phyloP scores from a whole-genome alignment of 2,113 vertebrate genomes.

The Helogale parvula region DNA sequence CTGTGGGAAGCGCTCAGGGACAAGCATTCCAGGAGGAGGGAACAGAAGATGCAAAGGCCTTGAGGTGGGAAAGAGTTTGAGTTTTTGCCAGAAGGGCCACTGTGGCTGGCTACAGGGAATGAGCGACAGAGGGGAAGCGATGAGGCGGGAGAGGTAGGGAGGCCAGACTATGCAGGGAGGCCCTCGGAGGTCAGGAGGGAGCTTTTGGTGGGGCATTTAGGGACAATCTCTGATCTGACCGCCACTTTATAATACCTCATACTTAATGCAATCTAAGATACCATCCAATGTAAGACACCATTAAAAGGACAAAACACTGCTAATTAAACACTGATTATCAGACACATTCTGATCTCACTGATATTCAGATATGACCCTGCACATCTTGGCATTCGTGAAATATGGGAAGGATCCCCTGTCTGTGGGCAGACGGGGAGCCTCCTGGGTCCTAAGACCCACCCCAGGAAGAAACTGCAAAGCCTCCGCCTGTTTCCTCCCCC shows the following conservation, averaged over 20 bases:
- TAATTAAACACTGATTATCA: background rate
- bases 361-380: background rate
- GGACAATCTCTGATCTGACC: background rate
- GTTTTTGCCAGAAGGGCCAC: background rate
- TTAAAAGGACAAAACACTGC: background rate
- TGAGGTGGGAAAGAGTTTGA: background rate
- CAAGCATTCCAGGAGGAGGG: background rate
- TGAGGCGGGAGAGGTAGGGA: background rate
- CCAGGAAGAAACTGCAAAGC: background rate
- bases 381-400: background rate
- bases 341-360: background rate
- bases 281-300: background rate
- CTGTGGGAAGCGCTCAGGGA: background rate
- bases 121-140: background rate
- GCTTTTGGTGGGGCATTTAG: background rate
- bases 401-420: background rate
- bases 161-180: background rate
- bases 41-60: background rate
- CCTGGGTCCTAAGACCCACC: background rate
- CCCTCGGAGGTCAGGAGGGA: background rate
- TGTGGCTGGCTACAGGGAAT: background rate
- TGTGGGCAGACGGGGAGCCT: background rate
- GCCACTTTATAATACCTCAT: too few species aligned
- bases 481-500: background rate
- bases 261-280: background rate